These are phyloP conservation scores for Sarcophilus harrisii DNA, from an alignment of 2,797 vertebrate genomes.

Conservation along the genomic window DNA sequence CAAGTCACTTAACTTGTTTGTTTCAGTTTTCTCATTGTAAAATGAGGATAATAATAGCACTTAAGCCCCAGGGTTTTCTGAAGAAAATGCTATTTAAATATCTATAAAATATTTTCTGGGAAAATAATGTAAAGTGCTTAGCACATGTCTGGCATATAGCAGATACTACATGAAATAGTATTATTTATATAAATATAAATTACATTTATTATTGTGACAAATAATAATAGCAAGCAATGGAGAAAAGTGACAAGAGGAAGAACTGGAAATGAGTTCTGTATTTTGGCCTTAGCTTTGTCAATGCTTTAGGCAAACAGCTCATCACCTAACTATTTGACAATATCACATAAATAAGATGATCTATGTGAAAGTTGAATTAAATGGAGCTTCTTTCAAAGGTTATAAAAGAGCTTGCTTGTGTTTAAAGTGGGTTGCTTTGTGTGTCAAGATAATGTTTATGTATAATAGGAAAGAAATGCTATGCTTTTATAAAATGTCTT, in stretches of 20 bases:
- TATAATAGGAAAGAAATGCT: slow-evolving; percentile 24
- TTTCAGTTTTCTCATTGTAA: background rate
- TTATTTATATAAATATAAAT: no score
- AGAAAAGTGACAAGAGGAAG: background rate
- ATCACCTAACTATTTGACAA: background rate
- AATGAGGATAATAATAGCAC: background rate
- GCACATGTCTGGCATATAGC: background rate
- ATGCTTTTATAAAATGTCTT: background rate
- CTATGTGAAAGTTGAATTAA: background rate
- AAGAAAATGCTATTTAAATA: background rate
- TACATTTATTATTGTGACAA: background rate
- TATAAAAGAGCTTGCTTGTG: background rate
- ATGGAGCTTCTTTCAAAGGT: background rate
- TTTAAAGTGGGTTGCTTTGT: background rate
- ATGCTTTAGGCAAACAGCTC: slow-evolving; percentile 13
- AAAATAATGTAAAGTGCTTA: background rate
- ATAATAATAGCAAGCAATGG: background rate
- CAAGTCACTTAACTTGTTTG: background rate
- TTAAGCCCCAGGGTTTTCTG: background rate
- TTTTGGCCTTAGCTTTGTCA: slow-evolving; percentile 4
- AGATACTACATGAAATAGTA: background rate
- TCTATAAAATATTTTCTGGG: background rate
- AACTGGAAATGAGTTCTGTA: background rate
- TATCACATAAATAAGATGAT: background rate
- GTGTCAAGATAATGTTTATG: background rate